phyloP scores from a whole-genome alignment of 2,797 vertebrate species.

The Chrysocyon brachyurus region DNA sequence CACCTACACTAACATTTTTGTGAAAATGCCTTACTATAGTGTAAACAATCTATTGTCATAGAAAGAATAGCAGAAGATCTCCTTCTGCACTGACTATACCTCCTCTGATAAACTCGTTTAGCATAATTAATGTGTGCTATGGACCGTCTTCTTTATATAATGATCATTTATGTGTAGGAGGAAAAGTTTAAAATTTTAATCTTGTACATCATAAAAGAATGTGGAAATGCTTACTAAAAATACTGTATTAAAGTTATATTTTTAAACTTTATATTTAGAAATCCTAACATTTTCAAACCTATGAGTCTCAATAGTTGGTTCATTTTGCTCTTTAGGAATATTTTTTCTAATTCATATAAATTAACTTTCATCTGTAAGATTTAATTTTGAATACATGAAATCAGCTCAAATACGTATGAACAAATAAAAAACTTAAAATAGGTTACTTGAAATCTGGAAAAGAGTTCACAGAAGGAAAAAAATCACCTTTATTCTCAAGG shows the following conservation, averaged over 20 bases:
- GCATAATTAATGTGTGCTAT: background rate
- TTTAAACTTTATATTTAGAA: constrained; percentile 47
- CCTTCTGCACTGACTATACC: background rate
- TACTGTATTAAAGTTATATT: constrained; percentile 13
- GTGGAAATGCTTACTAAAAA: constrained; percentile 43
- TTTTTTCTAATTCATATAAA: background rate
- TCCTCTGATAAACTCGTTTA: background rate
- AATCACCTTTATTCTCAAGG: background rate
- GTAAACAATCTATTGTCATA: background rate
- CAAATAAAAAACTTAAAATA: constrained; percentile 23
- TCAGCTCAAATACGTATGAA: background rate
- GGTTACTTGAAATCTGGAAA: background rate
- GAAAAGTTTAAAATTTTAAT: constrained; percentile 9
- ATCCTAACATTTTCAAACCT: background rate
- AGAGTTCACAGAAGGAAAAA: background rate
- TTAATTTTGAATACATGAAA: constrained; percentile 43
- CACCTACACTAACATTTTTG: background rate
- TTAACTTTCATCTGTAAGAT: background rate
- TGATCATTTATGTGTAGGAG: background rate
- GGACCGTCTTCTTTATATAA: background rate
- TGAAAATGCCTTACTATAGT: background rate
- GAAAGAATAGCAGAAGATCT: background rate
- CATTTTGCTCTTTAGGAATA: constrained; percentile 13
- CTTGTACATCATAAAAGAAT: background rate
- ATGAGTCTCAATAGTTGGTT: background rate